Evolutionary conservation across 2,888 invertebrate species (phyloP), one percentile per base, ranked within the genome.

Genomic region (Tortrix viridana): DNA sequence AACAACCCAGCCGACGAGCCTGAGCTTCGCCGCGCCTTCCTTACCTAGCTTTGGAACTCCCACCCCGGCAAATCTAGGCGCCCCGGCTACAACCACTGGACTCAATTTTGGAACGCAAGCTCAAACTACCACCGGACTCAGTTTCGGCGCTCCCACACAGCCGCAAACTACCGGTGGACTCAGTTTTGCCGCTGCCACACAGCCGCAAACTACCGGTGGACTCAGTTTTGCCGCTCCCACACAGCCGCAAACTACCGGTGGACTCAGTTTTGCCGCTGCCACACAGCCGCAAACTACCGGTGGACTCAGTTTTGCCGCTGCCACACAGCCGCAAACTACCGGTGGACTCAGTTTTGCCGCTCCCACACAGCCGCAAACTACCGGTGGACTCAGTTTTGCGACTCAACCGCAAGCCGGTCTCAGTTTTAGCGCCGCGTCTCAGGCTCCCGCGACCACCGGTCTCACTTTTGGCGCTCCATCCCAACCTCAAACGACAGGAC

Each of bases 251-350:
- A 23, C 72, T n/a, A 65, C 71, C 1, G 69, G 68, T 4, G 41
- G 41, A 1, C 67, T 75, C n/a, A 66, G 49, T 61, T 77, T 80
- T 44, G 71, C 71, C 3, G 47, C 53, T 5, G 23, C 60, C 3
- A 55, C 69, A 3, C 62, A 71, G 7, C 53, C 70, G 37, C 55
- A 58, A 47, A 26, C 69, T 20, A 38, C 68, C 1, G 37, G 56
- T 47, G 74, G 71, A 4, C 63, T 75, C 6, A 70, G 67, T 57
- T 79, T 80, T 47, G 77, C 75, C 0, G 56, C 72, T 0, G 60
- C 74, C 9, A 61, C 73, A 4, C 66, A 59, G 7, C 48, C 68
- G 38, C 58, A 50, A 46, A 37, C 67, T 5, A 38, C 64, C 1
- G 22, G 12, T 22, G 67, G 66, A 32, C 65, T 70, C 23, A 57